Conservation (phyloP, 2,888 invertebrate genomes). For the Vanessa cardui region DNA sequence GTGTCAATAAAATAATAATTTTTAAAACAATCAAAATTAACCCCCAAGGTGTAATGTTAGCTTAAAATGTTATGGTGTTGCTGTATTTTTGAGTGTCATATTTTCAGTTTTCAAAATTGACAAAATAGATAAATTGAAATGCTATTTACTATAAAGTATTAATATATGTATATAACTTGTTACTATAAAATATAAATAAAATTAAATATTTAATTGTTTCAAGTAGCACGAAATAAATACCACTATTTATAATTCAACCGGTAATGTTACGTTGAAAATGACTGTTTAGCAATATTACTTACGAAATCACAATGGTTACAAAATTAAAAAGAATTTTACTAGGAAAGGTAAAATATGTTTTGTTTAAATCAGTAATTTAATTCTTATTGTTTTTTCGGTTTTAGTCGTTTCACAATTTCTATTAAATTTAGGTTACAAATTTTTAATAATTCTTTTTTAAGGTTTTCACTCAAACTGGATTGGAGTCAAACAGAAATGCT, state of each 20-base stretch:
- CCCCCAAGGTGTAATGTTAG: too few relatives aligned
- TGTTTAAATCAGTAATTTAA: not conserved
- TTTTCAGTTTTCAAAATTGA: not conserved
- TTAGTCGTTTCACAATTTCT: not conserved
- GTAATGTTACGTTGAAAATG: not conserved
- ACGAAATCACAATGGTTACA: constrained; percentile 19
- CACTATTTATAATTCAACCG: not conserved
- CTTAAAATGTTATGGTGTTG: too few relatives aligned
- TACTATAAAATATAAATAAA: not conserved
- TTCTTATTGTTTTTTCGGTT: not conserved
- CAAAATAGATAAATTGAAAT: not conserved
- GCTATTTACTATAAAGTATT: too few relatives aligned
- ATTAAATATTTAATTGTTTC: not conserved
- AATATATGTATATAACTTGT: not conserved
- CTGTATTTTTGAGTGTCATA: not conserved
- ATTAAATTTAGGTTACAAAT: not conserved
- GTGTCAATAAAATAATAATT: too few relatives aligned
- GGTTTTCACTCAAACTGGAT: constrained; percentile 23
- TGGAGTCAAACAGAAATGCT: constrained; percentile 31
- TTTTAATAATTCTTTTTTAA: constrained; percentile 19
- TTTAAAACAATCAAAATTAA: too few relatives aligned
- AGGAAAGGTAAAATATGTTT: constrained; percentile 28
- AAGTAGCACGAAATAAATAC: not conserved
- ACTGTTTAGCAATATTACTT: not conserved
- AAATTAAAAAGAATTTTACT: constrained; percentile 32